These are phyloP conservation scores for Seriola quinqueradiata DNA, from an alignment of 2,113 vertebrate genomes.

Conservation along the genomic window DNA sequence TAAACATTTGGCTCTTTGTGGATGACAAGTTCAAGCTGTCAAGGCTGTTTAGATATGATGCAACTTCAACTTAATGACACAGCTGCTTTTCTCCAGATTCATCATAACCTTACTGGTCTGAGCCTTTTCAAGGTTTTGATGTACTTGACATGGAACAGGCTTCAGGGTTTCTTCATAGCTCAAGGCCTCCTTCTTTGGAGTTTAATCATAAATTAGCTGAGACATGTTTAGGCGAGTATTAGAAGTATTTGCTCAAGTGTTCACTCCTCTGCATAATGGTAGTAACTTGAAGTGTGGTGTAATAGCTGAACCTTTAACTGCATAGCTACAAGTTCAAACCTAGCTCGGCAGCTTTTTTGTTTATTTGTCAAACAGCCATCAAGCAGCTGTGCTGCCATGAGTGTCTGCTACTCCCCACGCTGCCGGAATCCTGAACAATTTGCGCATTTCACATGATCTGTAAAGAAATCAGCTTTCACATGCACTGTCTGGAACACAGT, in stretches of 20 bases:
- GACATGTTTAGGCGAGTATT: slow-evolving; percentile 30
- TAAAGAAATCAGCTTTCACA: neutral
- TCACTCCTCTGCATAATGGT: neutral
- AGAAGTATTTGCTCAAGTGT: neutral
- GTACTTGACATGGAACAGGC: neutral
- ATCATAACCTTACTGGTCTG: neutral
- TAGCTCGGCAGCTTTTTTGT: neutral
- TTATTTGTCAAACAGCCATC: neutral
- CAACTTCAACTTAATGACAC: neutral
- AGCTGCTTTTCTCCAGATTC: neutral
- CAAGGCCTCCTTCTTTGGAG: slow-evolving; percentile 34
- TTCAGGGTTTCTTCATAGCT: slow-evolving; percentile 27
- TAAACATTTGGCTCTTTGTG: no score
- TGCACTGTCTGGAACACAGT: neutral
- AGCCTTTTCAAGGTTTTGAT: neutral
- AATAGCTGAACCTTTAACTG: neutral
- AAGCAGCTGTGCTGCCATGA: neutral
- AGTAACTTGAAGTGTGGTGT: neutral
- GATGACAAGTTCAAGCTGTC: neutral
- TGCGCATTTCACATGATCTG: slow-evolving; percentile 9
- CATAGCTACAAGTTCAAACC: slow-evolving; percentile 7
- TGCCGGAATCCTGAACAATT: neutral
- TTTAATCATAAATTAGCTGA: neutral
- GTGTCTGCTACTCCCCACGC: neutral
- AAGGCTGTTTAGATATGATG: neutral